phyloP scores from a whole-genome alignment of 2,888 invertebrate species.

The Dryocosmus kuriphilus region DNA sequence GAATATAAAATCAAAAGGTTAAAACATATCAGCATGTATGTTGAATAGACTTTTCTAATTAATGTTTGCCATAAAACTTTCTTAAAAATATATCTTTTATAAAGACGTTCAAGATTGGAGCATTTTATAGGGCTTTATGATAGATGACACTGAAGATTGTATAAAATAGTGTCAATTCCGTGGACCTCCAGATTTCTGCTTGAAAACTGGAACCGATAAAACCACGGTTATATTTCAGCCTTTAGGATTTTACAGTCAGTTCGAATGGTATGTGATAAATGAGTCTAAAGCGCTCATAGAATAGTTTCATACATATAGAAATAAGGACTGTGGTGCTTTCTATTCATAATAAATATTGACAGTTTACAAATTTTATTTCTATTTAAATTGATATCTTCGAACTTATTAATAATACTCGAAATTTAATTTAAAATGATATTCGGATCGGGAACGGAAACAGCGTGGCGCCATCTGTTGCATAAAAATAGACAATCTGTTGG shows the following conservation, averaged over 20 bases:
- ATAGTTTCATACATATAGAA: background rate
- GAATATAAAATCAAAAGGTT: too few relatives aligned
- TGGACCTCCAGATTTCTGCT: background rate
- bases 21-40: too few relatives aligned
- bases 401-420: background rate
- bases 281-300: background rate
- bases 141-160: conserved; percentile 14
- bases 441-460: too few relatives aligned
- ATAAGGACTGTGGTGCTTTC: background rate
- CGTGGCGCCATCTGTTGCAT: too few relatives aligned
- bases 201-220: conserved; percentile 23
- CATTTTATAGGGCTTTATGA: background rate
- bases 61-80: background rate
- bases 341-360: background rate
- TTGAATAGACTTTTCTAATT: too few relatives aligned
- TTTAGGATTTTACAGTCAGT: conserved; percentile 25
- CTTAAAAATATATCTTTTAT: background rate
- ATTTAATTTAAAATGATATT: too few relatives aligned
- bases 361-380: background rate
- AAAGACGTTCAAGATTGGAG: background rate
- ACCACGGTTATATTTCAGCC: conserved; percentile 17
- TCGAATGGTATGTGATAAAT: conserved; percentile 19
- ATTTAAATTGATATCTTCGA: background rate
- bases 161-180: conserved; percentile 20
- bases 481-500: too few relatives aligned